Evolutionary conservation across 2,888 invertebrate genomes (phyloP), one percentile per base, ranked within the genome.

Genomic region (Spicauda simplicius): DNA sequence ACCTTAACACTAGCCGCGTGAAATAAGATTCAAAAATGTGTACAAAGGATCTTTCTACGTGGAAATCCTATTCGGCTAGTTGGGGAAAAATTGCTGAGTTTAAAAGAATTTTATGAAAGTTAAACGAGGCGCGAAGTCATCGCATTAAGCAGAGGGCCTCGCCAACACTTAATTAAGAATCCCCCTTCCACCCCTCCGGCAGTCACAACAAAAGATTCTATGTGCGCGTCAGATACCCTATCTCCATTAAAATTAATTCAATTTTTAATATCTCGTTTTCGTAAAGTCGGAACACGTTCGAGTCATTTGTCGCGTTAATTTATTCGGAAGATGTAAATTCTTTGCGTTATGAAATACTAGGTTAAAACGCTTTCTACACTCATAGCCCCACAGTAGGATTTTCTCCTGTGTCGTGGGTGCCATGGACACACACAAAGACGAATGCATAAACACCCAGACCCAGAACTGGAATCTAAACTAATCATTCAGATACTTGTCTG

Each of bases 131-230:
- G 87, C 87, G 83, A 90, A 88, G 86, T 87, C 91, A 87, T 92
- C 87, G 91, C 91, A 91, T 92, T 91, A 92, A 90, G 88, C 82
- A 81, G 83, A 87, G 90, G 87, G 89, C 88, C 86, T 83, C 84
- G 83, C 88, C 85, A 85, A 89, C 91, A 91, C 92, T 92, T 93
- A 92, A 93, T 93, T 92, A 92, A 91, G 88, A 85, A 87, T 88
- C 87, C 90, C 87, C 84, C 86, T 71, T 76, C 69, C 76, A 70
- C 25, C 74, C 80, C 78, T 78, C 82, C 70, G 73, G 73, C 79
- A 84, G 87, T 86, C 87, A 90, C 88, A 90, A 91, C 90, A 91
- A 91, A 90, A 89, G 91, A 87, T 86, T 85, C 79, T 78, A 78
- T 77, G 80, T 70, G 74, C 78, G 77, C 76, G 77, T 75, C 74